Evolutionary conservation across 1,140 invertebrate genomes (phyloP), one percentile per base, ranked within the genome.

Genomic region (Chymomyza costata): DNA sequence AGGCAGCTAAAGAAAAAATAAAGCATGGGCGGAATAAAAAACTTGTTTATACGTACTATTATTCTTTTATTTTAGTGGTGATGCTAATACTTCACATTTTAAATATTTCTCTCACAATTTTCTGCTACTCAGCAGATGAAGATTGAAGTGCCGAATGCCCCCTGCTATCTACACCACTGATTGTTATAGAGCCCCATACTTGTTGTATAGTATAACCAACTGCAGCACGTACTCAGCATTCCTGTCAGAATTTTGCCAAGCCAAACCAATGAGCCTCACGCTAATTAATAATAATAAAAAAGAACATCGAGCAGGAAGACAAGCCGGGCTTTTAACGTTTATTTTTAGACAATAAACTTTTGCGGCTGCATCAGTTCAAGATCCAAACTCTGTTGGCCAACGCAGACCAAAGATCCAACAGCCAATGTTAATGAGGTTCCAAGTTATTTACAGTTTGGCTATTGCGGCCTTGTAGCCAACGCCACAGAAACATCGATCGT

Each of bases 211-310:
- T 25, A 25, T 25, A 14, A 13, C 16, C 28, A 2, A 2, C 19
- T 32, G 41, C 40, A 7, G 39, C 44, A 55, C 37, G 50, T 61
- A 61, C 43, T 61, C 54, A 57, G 43, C 67, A 73, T 68, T 80
- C 73, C 67, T 61, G 59, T 65, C 73, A 73, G 66, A 70, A 50
- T 65, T 61, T 19, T 34, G 25, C 19, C 43, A 40, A 17, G 11
- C 59, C 53, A 50, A 39, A 46, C 49, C 57, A 66, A 48, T 48
- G 55, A 54, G 63, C 55, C 28, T n/a, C 31, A 39, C 55, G 63
- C 73, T 80, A 80, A 80, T 80, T 80, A 80, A 80, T 80, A 80
- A 80, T 67, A 78, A 81, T 66, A 80, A 80, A 68, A 67, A 64
- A 34, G 7, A 61, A 40, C 47, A 41, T 25, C 11, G 48, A 48